Percentiles rank a stretch among this genome's conserved stretches.
phyloP scores from a whole-genome alignment of 2,888 invertebrate species.

The Actias luna region DNA sequence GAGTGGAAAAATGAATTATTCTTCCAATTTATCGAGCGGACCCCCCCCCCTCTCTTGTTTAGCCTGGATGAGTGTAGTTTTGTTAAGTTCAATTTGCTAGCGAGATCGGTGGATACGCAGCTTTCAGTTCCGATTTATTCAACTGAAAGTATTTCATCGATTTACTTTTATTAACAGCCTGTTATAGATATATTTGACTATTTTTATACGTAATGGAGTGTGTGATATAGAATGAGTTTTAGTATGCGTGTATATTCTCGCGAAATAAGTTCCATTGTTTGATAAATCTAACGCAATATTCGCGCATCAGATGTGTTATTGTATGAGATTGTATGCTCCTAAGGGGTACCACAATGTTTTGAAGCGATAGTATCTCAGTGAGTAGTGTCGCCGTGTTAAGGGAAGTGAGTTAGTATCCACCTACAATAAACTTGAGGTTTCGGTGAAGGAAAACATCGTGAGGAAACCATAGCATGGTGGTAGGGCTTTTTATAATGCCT shows the following conservation, averaged over 20 bases:
- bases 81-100: conserved; percentile 45
- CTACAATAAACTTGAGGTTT: too few relatives aligned
- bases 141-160: conserved; percentile 19
- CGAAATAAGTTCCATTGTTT: too few relatives aligned
- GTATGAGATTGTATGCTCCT: too few relatives aligned
- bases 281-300: too few relatives aligned
- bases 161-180: conserved; percentile 13
- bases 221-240: not conserved
- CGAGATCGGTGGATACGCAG: conserved; percentile 9
- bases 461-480: too few relatives aligned
- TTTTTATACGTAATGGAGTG: not conserved
- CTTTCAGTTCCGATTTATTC: conserved; percentile 2
- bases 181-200: not conserved
- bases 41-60: conserved; percentile 30
- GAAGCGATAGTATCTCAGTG: too few relatives aligned
- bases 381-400: too few relatives aligned
- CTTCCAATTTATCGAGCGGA: conserved; percentile 65
- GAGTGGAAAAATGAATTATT: conserved; percentile 73
- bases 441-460: too few relatives aligned
- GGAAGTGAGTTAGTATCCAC: too few relatives aligned
- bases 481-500: too few relatives aligned
- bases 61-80: conserved; percentile 35
- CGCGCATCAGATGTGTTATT: too few relatives aligned
- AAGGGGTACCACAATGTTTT: too few relatives aligned
- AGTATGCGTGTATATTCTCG: not conserved